phyloP scores from a whole-genome alignment of 2,888 invertebrate species.

The Drepana falcataria region DNA sequence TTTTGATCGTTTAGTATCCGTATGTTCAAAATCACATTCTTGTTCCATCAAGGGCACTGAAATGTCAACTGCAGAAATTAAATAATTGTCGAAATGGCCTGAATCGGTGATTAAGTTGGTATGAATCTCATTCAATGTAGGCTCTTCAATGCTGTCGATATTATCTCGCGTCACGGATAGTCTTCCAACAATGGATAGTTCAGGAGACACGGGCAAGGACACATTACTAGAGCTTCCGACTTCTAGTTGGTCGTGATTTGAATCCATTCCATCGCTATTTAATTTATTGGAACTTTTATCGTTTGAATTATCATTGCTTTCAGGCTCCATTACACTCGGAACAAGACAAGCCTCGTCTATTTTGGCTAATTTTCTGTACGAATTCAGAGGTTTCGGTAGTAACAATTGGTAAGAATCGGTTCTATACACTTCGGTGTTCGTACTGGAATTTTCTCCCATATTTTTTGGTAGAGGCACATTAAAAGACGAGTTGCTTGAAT shows the following conservation, averaged over 20 bases:
- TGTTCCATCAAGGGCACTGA: conserved; percentile 58
- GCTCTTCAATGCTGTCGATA: conserved; percentile 23
- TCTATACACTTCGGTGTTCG: conserved; percentile 41
- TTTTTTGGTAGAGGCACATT: conserved; percentile 20
- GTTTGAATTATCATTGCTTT: neutral
- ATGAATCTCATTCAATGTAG: conserved; percentile 38
- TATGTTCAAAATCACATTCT: conserved; percentile 36
- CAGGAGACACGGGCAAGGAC: conserved; percentile 59
- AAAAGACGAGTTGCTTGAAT: conserved; percentile 41
- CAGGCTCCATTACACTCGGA: conserved; percentile 11
- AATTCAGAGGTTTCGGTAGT: conserved; percentile 29
- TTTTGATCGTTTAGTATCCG: conserved; percentile 13
- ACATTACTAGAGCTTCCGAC: conserved; percentile 49
- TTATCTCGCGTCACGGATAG: conserved; percentile 49
- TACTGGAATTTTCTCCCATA: conserved; percentile 31
- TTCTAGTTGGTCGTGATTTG: conserved; percentile 12
- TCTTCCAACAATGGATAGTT: conserved; percentile 64
- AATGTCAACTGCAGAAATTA: conserved; percentile 42
- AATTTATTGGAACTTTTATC: conserved; percentile 3
- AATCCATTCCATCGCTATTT: conserved; percentile 1
- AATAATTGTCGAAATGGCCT: conserved; percentile 31
- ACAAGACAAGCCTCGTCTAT: conserved; percentile 40
- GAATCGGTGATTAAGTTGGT: conserved; percentile 16
- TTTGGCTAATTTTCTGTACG: conserved; percentile 27
- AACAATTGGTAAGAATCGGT: conserved; percentile 59